A percentile compares a stretch with the other conserved stretches of the same genome.
These are phyloP conservation scores for Sitta carolinensis DNA, from an alignment of 2,797 vertebrate genomes.

Conservation along the genomic window DNA sequence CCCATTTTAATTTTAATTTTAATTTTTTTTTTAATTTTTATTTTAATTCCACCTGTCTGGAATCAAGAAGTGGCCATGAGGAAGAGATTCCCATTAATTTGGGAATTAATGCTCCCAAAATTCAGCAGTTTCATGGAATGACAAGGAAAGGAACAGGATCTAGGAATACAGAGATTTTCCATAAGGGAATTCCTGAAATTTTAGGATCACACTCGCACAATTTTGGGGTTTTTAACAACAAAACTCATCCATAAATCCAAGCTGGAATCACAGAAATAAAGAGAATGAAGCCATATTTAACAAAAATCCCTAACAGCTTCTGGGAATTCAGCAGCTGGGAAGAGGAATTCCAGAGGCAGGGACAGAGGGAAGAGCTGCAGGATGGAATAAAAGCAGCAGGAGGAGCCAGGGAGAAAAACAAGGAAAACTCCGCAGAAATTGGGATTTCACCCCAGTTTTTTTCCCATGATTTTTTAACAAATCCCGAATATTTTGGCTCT, in stretches of 20 bases:
- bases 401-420: background rate
- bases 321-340: background rate
- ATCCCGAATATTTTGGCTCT: too few relatives aligned
- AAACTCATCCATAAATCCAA: background rate
- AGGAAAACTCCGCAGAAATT: background rate
- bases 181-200: background rate
- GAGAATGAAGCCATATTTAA: background rate
- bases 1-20: background rate
- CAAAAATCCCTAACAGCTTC: background rate
- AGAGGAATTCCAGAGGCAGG: background rate
- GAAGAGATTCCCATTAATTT: rapidly evolving
- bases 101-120: background rate
- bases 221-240: background rate
- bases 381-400: background rate
- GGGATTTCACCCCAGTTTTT: background rate
- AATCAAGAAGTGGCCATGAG: rapidly evolving
- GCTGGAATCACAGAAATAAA: background rate
- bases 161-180: background rate
- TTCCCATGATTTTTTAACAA: background rate
- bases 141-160: background rate
- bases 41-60: background rate
- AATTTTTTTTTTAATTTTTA: background rate
- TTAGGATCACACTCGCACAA: background rate
- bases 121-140: background rate
- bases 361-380: background rate